Evolutionary conservation across 2,113 vertebrate species (phyloP).

Genomic region (Crotalus helleri): DNA sequence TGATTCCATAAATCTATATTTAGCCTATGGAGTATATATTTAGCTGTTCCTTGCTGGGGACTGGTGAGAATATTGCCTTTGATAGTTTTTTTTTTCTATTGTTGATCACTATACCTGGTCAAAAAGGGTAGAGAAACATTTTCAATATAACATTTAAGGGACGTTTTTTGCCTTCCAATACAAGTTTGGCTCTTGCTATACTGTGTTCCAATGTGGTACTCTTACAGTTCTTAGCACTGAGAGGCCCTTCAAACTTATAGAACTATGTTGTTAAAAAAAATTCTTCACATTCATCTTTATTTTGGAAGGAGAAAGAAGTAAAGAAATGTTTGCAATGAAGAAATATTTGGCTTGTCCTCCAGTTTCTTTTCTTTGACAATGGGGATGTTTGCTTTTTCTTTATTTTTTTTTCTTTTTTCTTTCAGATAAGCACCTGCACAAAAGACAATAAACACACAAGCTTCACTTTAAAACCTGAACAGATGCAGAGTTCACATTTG

Average conservation of each 20-base stretch:
- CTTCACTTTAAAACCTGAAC: not conserved
- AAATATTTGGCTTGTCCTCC: not conserved
- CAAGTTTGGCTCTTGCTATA: not conserved
- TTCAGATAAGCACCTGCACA: not conserved
- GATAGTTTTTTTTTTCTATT: not conserved
- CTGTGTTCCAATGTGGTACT: not conserved
- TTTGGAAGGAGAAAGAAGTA: not conserved
- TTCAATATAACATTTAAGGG: not conserved
- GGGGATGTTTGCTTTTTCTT: not conserved
- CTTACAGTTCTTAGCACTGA: not conserved
- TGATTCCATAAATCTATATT: not conserved
- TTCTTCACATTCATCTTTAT: not conserved
- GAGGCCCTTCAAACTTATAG: not conserved
- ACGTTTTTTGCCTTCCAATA: not conserved
- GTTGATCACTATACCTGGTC: not conserved
- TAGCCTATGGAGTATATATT: not conserved
- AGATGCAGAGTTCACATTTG: not conserved
- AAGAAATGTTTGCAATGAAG: not conserved
- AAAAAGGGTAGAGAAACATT: not conserved
- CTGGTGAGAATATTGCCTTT: not conserved
- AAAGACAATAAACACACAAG: not conserved
- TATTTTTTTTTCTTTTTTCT: not conserved
- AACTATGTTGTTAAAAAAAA: not conserved
- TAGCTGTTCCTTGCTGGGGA: not conserved
- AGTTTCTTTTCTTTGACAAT: not conserved